Percentiles rank a stretch among this genome's conserved stretches.
Evolutionary conservation across 2,888 invertebrate species (phyloP).

Genomic region (Celastrina argiolus): DNA sequence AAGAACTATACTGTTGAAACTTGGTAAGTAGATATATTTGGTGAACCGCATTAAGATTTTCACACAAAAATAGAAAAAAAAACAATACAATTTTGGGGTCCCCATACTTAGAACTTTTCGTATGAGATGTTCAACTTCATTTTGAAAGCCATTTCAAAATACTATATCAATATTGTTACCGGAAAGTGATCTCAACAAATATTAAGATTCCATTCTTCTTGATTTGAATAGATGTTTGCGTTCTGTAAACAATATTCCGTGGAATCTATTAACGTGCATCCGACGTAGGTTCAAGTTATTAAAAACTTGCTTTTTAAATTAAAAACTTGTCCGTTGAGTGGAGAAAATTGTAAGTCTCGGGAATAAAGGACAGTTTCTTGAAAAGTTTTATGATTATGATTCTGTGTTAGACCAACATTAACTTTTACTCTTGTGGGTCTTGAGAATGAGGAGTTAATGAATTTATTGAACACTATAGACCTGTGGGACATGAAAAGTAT

Average conservation of each 20-base stretch:
- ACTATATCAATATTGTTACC: constrained; percentile 32
- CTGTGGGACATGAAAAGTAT: neutral
- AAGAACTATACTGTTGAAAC: too few species aligned
- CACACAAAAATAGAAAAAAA: too few species aligned
- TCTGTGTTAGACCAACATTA: neutral
- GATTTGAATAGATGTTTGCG: constrained; percentile 19
- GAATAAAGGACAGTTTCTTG: constrained; percentile 12
- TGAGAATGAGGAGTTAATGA: neutral
- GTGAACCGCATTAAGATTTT: too few species aligned
- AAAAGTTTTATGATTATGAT: neutral
- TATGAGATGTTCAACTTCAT: neutral
- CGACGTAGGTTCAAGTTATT: neutral
- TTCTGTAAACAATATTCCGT: constrained; percentile 23
- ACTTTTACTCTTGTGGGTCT: neutral
- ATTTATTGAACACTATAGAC: neutral
- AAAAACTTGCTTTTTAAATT: constrained; percentile 17
- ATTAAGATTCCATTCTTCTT: constrained; percentile 22
- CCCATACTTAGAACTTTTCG: too few species aligned
- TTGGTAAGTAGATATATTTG: too few species aligned
- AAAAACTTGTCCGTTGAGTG: neutral
- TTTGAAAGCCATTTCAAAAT: constrained; percentile 6
- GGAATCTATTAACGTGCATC: constrained; percentile 11
- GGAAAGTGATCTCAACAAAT: constrained; percentile 27
- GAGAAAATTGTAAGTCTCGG: constrained; percentile 1
- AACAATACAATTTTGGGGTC: too few species aligned